These are phyloP conservation scores for Chelonus formosanus DNA, from an alignment of 2,888 invertebrate species.

Conservation along the genomic window DNA sequence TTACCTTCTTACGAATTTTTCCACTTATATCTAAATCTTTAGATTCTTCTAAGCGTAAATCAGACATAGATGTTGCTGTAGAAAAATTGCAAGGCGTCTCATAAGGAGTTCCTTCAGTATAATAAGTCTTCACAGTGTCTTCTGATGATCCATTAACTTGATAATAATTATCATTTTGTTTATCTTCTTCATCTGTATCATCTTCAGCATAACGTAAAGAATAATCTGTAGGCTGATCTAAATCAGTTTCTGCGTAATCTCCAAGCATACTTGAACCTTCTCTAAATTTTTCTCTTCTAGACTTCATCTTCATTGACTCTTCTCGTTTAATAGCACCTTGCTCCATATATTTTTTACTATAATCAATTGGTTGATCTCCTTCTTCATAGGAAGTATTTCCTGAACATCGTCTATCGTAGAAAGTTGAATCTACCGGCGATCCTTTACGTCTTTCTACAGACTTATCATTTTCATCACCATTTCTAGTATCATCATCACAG, in stretches of 20 bases:
- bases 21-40: constrained; percentile 47
- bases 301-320: constrained; percentile 39
- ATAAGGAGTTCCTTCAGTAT: constrained; percentile 90
- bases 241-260: constrained; percentile 87
- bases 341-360: constrained; percentile 68
- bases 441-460: constrained; percentile 12
- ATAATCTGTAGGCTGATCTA: constrained; percentile 93
- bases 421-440: constrained; percentile 21
- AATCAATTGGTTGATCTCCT: constrained; percentile 70
- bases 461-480: constrained; percentile 1
- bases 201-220: constrained; percentile 89
- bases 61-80: constrained; percentile 89
- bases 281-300: constrained; percentile 45
- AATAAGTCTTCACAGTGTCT: constrained; percentile 90
- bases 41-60: constrained; percentile 71
- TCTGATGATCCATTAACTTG: constrained; percentile 64
- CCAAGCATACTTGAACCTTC: constrained; percentile 62
- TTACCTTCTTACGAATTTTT: constrained; percentile 17
- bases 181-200: constrained; percentile 72
- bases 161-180: constrained; percentile 54
- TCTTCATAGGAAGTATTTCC: constrained; percentile 48
- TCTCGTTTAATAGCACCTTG: constrained; percentile 42
- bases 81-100: constrained; percentile 79
- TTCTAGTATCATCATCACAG: background rate
- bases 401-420: constrained; percentile 31